phyloP scores from a whole-genome alignment of 2,113 vertebrate species.

The Ptilonorhynchus violaceus region DNA sequence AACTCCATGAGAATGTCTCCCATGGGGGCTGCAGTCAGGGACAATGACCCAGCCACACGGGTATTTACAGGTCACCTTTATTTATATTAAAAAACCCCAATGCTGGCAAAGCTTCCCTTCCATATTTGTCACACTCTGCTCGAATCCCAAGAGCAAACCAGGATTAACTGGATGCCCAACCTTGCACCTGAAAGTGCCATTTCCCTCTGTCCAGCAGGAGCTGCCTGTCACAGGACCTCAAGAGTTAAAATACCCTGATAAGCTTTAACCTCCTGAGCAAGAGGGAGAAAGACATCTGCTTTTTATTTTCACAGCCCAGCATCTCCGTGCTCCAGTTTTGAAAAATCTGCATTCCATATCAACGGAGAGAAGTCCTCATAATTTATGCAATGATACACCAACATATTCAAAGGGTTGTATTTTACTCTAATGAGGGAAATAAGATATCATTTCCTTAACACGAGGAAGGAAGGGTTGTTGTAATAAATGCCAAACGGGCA shows the following conservation, averaged over 20 bases:
- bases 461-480: conserved; percentile 33
- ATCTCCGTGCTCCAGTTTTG: conserved; percentile 54
- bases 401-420: conserved; percentile 68
- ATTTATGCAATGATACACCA: conserved; percentile 73
- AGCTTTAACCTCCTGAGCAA: conserved; percentile 18
- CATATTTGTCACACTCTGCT: neutral
- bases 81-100: neutral
- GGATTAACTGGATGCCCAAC: neutral
- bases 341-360: conserved; percentile 71
- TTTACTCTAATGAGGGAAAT: conserved; percentile 78
- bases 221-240: neutral
- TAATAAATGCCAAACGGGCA: conserved; percentile 74
- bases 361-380: conserved; percentile 72
- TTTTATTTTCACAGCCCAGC: conserved; percentile 72
- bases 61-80: neutral
- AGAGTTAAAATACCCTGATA: conserved; percentile 61
- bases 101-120: neutral
- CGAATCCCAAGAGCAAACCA: neutral
- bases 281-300: conserved; percentile 74
- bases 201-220: neutral
- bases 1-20: neutral
- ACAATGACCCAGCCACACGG: rapidly evolving
- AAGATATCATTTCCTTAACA: conserved; percentile 67
- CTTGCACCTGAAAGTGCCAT: neutral
- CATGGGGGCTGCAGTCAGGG: neutral